Conservation (phyloP, 2,888 invertebrate genomes). For the Dioctria linearis region DNA sequence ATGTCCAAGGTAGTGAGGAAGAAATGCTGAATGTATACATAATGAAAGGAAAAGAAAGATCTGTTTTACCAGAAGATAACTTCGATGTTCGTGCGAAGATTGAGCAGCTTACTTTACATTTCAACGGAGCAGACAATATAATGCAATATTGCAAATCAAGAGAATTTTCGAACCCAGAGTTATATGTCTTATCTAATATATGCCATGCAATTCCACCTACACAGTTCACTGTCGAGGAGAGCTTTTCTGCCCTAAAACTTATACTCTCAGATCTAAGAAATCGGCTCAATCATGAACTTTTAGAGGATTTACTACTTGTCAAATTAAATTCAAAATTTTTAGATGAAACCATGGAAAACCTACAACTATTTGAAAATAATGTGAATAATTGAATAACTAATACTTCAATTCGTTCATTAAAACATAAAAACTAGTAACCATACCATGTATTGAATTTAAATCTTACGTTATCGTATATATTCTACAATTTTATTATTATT, state of each 20-base stretch:
- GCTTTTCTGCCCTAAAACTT: no score
- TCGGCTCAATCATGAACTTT: not conserved
- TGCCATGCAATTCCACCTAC: not conserved
- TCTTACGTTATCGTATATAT: no score
- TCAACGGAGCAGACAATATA: not conserved
- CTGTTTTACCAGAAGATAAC: not conserved
- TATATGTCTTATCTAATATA: no score
- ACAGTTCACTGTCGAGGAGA: not conserved
- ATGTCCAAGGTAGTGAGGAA: not conserved
- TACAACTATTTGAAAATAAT: not conserved
- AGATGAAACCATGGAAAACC: not conserved
- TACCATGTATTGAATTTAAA: not conserved
- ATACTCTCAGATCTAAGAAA: no score
- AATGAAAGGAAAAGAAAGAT: not conserved
- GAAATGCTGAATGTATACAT: not conserved
- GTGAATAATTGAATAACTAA: not conserved
- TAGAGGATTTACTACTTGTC: not conserved
- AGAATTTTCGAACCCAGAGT: not conserved
- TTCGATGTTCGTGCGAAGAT: not conserved
- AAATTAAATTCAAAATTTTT: not conserved
- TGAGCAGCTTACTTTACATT: not conserved
- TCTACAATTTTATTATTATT: no score
- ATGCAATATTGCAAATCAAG: not conserved
- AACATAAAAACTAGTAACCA: not conserved
- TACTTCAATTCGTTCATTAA: no score